phyloP scores from a whole-genome alignment of 2,888 invertebrate genomes.

The Acanthosoma haemorrhoidale region DNA sequence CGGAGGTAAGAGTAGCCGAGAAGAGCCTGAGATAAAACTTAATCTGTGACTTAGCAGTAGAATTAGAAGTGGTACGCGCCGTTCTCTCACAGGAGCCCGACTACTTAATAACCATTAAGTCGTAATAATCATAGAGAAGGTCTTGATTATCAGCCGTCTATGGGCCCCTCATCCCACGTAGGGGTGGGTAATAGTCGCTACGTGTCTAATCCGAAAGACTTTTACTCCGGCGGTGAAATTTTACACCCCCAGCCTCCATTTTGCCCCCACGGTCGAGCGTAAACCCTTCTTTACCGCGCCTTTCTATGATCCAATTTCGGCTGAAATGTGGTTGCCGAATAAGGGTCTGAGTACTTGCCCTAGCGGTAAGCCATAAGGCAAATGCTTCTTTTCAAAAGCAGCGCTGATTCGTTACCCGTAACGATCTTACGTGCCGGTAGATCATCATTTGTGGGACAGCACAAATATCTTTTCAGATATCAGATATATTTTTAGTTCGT shows the following conservation, averaged over 20 bases:
- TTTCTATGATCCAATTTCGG: conserved; percentile 23
- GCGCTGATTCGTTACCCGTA: no score
- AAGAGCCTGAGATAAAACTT: no score
- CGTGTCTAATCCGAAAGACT: conserved; percentile 18
- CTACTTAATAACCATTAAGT: conserved; percentile 2
- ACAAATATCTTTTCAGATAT: no score
- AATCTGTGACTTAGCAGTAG: background rate
- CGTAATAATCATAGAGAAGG: background rate
- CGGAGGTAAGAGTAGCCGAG: no score
- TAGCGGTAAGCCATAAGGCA: no score
- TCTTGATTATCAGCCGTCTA: background rate
- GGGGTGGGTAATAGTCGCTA: background rate
- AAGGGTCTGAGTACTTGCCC: no score
- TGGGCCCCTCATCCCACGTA: no score
- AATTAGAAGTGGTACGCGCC: background rate
- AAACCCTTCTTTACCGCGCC: conserved; percentile 23
- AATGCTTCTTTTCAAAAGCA: no score
- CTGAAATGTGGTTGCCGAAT: conserved; percentile 2
- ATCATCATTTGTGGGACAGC: no score
- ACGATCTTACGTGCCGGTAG: no score
- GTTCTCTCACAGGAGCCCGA: background rate
- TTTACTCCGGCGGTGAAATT: conserved; percentile 14
- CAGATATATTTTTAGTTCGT: no score
- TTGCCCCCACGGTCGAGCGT: background rate
- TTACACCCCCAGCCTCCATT: conserved; percentile 11